Evolutionary conservation across 2,888 invertebrate species (phyloP), one percentile per base, ranked within the genome.

Genomic region (Agonopterix alstromeriana): DNA sequence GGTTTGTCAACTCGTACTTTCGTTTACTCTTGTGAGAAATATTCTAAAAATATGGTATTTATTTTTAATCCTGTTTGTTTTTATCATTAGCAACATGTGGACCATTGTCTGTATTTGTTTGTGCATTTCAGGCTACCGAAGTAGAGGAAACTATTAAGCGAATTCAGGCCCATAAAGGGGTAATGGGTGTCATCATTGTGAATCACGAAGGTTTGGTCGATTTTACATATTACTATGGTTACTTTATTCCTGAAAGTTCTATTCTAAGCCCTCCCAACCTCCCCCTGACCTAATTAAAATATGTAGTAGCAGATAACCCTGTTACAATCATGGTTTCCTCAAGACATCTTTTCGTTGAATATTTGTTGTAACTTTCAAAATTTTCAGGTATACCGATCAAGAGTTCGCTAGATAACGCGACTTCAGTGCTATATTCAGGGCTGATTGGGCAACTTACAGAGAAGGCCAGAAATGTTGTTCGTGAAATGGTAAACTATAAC

Each of bases 101-200:
- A 38, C 1, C 42, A 43, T 14, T 40, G 35, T 42, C 11, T 17
- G 8, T 47, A 12, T 38, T 27, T 36, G 36, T 43, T 49, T 49
- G 45, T 60, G 10, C 45, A 43, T 86, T 88, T 10, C 72, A 92
- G 92, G 91, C 92, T 8, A 92, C 92, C 56, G 99, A 99, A 91
- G 97, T 99, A 40, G 99, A 99, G 84, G 99, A 99, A 89, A 98
- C 98, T 9, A 92, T 99, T 79, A 99, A 99, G 88, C 92, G 99
- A 56, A 97, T 99, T 68, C 97, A 98, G 75, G 93, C 95, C 45
- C 98, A 99, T 72, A 98, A 98, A 88, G 99, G 99, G 60, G 99
- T 99, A 51, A 94, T 96, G 71, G 99, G 99, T 56, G 95, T 98
- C 47, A 96, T 99, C 76, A 96, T 99, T 51, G 97, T 98, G 51